Base-by-base conservation (phyloP, 2,113 vertebrate species). In the Brachyistius frenatus region DNA sequence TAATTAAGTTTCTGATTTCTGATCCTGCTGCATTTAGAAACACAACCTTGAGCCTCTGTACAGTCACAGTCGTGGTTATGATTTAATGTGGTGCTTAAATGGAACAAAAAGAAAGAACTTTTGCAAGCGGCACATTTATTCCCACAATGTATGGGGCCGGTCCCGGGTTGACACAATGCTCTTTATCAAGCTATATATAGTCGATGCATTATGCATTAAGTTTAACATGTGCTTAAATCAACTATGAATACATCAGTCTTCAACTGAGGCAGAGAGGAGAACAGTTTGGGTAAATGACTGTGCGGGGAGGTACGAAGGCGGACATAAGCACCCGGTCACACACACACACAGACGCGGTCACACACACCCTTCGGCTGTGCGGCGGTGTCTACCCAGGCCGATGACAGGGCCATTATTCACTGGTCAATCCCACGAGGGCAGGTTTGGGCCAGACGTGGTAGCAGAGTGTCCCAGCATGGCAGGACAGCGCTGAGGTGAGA, bases 121-220 rank as follows among this genome's bases (percentile, higher is more conserved):
- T 89, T 89, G 89, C 90, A 80, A 90, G 91, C 69, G 46, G 91
- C 76, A 91, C 92, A 86, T 93, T 90, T 88, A 92, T 93, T 87
- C 86, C 79, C 86, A 87, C 92, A 92, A 91, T 91, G 86, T 92
- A 92, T 92, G 89, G 89, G 58, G 80, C 86, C n/a, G 87, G 91
- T 90, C 91, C 81, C 14, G 41, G 80, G 75, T 64, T 86, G 91
- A 90, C 91, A 89, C 83, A 46, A 60, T 86, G 88, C 89, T 93
- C 94, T 93, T 93, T 90, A 92, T 94, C 92, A 94, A 90, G 86
- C 91, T 94, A 93, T 92, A 94, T 92, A 93, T 94, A 94, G 92
- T 83, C 47, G 36, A 80, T 91, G 88, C 85, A 92, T 91, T 91
- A 92, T 93, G 91, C 87, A 91, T 92, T 92, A 85, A 92, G 81